Conservation (phyloP, 2,113 vertebrate genomes). For the Actenoides hombroni region DNA sequence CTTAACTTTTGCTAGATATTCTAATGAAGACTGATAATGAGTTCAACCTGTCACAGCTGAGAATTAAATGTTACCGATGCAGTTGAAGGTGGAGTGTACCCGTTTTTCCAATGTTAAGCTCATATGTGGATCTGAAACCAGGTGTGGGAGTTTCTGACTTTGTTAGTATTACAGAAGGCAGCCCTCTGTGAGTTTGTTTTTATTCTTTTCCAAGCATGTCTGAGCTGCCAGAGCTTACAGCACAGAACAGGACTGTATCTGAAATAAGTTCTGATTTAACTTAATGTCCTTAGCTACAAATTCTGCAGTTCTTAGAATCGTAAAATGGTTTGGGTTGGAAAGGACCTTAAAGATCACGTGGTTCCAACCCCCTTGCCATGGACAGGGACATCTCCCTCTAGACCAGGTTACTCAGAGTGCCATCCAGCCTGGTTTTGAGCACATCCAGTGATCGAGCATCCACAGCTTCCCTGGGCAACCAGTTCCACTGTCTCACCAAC, state of each 20-base stretch:
- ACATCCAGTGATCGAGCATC: no score
- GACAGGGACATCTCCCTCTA: no score
- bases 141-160: not conserved
- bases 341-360: no score
- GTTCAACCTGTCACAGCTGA: not conserved
- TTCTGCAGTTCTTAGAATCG: not conserved
- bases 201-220: not conserved
- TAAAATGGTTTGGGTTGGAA: no score
- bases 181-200: not conserved
- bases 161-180: not conserved
- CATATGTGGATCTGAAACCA: not conserved
- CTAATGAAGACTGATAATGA: not conserved
- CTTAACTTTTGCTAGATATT: not conserved
- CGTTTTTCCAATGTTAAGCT: not conserved
- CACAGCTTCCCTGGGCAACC: no score
- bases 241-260: not conserved
- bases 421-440: no score
- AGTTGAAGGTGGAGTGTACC: not conserved
- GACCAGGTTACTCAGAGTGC: no score
- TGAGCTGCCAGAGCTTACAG: not conserved
- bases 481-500: no score
- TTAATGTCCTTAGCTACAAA: not conserved
- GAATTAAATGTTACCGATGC: not conserved
- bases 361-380: no score
- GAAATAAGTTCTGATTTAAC: not conserved